phyloP scores from a whole-genome alignment of 2,888 invertebrate species.

The Andrena dorsata region DNA sequence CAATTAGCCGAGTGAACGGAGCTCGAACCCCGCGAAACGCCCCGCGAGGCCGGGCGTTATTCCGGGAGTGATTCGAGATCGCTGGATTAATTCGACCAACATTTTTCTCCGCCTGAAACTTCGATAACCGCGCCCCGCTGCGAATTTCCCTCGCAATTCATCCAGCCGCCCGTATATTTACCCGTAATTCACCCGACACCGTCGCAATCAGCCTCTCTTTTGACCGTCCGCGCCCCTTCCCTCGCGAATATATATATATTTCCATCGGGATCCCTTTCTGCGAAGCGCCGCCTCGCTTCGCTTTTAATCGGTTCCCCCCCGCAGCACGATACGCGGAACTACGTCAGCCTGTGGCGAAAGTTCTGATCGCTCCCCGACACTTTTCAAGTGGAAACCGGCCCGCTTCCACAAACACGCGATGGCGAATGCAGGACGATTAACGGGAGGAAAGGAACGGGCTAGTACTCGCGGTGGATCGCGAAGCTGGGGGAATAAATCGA shows the following conservation, averaged over 20 bases:
- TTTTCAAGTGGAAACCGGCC: slow-evolving; percentile 4
- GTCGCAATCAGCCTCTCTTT: slow-evolving; percentile 21
- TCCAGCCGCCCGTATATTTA: slow-evolving; percentile 13
- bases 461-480: no score
- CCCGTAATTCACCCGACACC: slow-evolving; percentile 12
- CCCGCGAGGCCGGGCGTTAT: background rate
- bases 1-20: background rate
- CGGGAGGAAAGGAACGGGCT: no score
- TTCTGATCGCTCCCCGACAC: background rate
- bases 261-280: slow-evolving; percentile 1
- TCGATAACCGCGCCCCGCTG: background rate
- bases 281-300: background rate
- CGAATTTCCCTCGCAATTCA: slow-evolving; percentile 17
- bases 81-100: background rate
- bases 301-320: no score
- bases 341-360: no score
- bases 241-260: background rate
- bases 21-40: background rate
- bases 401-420: no score
- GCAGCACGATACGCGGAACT: no score
- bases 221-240: background rate
- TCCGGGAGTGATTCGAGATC: background rate
- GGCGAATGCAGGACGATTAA: no score
- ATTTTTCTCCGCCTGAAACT: background rate
- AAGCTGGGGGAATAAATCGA: no score